Conservation (phyloP, 2,888 invertebrate genomes). For the Agriopis leucophaearia region DNA sequence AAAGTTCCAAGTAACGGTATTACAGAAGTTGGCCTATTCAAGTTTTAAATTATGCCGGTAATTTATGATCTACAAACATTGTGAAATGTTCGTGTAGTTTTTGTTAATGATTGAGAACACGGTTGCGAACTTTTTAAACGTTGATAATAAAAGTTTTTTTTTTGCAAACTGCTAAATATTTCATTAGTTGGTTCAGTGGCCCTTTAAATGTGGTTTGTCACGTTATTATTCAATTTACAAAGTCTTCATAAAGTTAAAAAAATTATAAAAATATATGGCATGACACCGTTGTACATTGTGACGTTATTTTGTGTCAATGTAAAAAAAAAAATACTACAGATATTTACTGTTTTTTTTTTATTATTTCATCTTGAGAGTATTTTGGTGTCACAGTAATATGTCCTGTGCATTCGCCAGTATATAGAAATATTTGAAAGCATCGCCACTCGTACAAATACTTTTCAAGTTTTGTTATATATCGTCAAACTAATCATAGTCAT, state of each 20-base stretch:
- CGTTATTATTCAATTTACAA: constrained; percentile 12
- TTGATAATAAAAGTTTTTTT: constrained; percentile 7
- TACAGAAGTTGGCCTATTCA: constrained; percentile 29
- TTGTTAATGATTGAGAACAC: constrained; percentile 27
- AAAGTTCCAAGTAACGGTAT: constrained; percentile 38
- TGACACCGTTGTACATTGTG: no score
- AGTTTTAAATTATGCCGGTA: constrained; percentile 34
- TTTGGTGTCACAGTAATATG: no score
- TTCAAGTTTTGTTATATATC: no score
- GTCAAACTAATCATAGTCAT: no score
- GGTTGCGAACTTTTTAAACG: constrained; percentile 16
- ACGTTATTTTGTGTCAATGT: no score
- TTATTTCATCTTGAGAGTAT: no score
- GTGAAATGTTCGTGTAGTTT: constrained; percentile 25
- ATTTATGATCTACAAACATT: constrained; percentile 25
- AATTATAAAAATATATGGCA: neutral
- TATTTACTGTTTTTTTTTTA: no score
- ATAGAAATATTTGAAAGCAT: no score
- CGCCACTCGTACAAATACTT: no score
- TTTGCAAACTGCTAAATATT: constrained; percentile 11
- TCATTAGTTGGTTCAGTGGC: neutral
- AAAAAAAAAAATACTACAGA: no score
- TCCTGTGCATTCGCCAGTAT: no score
- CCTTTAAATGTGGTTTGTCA: constrained; percentile 7
- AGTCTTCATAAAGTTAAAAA: neutral